Base-by-base conservation (phyloP, 1,140 invertebrate genomes). In the Aphelenchoides besseyi region DNA sequence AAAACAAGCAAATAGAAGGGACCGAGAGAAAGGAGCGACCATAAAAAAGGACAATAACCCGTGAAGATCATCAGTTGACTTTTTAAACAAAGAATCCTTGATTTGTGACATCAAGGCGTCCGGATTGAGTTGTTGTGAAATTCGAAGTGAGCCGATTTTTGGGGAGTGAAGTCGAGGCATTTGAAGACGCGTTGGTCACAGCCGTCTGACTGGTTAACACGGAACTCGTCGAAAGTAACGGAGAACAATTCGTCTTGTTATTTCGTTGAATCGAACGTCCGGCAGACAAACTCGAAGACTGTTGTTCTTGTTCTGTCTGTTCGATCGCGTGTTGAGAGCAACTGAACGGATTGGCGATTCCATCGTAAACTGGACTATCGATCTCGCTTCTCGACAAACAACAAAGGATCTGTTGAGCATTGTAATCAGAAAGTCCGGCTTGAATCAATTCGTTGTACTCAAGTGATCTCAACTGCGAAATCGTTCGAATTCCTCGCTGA, bases 31-130 rank as follows among this genome's bases (percentile, higher is more conserved):
- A 48, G 41, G 41, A 48, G 41, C 23, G 41, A 23, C 12, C 12
- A 48, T 16, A 48, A 48, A 23, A 48, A 48, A 48, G 41, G 23
- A 48, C 12, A 23, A 23, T 23, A 48, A 48, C 41, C 41, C 41
- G 41, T 48, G 41, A 23, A 48, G 41, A 48, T 48, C 41, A 48
- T 48, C 41, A 23, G 23, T 48, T 48, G 23, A n/a, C n/a, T n/a
- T 8, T 8, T 59, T 23, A 59, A 59, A 59, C 55, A 33, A 59
- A 59, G 55, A 59, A 59, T 28, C 55, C 55, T 33, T 59, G 5
- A 8, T 59, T 18, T 33, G 18, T 59, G 18, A 23, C 18, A 12
- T 59, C 18, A 5, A 5, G 5, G 5, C 55, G 12, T 12, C 41
- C 41, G 12, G 41, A 16, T 23, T 48, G 41, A 23, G 23, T 23